Evolutionary conservation across 2,113 vertebrate genomes (phyloP).

Genomic region (Lophius piscatorius): DNA sequence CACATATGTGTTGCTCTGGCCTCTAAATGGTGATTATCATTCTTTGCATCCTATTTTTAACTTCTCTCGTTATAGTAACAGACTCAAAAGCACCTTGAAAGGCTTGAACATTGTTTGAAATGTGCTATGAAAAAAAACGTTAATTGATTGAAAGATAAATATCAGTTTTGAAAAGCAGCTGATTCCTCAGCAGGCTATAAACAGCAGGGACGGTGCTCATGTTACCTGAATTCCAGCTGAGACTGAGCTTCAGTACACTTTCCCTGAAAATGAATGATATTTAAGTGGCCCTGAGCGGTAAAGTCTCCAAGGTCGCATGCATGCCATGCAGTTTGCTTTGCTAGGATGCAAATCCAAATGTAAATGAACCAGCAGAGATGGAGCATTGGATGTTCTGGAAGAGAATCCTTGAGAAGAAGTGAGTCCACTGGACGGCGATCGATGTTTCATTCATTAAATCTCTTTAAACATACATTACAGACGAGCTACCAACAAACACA

Average conservation of each 20-base stretch:
- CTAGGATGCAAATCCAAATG: constrained; percentile 27
- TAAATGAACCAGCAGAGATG: no score
- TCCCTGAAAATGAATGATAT: constrained; percentile 45
- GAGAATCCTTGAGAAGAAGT: neutral
- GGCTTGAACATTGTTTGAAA: no score
- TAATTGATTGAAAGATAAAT: no score
- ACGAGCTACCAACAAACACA: constrained; percentile 6
- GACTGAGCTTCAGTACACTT: constrained; percentile 17
- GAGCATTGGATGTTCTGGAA: no score
- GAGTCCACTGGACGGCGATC: neutral
- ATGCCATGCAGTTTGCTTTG: constrained; percentile 17
- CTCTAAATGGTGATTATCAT: no score
- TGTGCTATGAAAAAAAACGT: no score
- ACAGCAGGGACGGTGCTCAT: constrained; percentile 2
- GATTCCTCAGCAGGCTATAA: no score
- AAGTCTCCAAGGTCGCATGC: constrained; percentile 72
- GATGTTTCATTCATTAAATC: constrained; percentile 35
- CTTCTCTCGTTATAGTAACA: no score
- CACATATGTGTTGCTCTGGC: no score
- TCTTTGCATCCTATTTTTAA: no score
- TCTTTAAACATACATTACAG: constrained; percentile 1
- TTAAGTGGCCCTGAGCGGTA: constrained; percentile 50
- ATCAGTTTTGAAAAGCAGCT: no score
- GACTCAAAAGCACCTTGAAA: no score
- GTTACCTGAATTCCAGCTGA: constrained; percentile 33